These are phyloP conservation scores for Stichopus chloronotus DNA, from an alignment of 35 echinoderm and acorn worm species.

Conservation along the genomic window DNA sequence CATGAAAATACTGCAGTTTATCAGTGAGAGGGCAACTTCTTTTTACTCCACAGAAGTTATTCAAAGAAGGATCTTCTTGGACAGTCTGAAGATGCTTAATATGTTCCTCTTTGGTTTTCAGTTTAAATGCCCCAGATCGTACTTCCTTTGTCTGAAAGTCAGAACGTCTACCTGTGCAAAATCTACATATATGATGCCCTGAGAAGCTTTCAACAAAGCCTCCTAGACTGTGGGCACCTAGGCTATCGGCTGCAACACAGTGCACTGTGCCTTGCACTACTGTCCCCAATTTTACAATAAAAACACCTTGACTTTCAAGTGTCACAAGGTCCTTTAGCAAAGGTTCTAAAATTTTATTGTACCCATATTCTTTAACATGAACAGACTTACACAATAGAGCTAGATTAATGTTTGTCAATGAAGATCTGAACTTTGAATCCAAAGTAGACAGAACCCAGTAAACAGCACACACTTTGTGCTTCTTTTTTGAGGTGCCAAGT, in stretches of 20 bases:
- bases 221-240: constrained; percentile 55
- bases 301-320: constrained; percentile 52
- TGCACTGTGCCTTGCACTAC: constrained; percentile 61
- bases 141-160: constrained; percentile 65
- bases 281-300: constrained; percentile 56
- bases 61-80: constrained; percentile 56
- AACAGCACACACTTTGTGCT: constrained; percentile 73
- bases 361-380: constrained; percentile 74
- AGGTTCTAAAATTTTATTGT: constrained; percentile 64
- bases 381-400: constrained; percentile 53
- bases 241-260: constrained; percentile 65
- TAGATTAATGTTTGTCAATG: constrained; percentile 61
- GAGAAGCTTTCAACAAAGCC: constrained; percentile 74
- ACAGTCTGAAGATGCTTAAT: constrained; percentile 60
- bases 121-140: too few relatives aligned
- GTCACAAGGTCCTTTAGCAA: constrained; percentile 62
- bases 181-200: constrained; percentile 60
- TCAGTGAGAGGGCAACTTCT: too few relatives aligned
- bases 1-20: too few relatives aligned
- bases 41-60: constrained; percentile 66
- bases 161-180: constrained; percentile 50
- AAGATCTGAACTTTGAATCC: constrained; percentile 32
- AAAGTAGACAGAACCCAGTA: constrained; percentile 64
- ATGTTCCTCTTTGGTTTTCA: too few relatives aligned
- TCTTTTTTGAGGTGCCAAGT: constrained; percentile 70